These are phyloP conservation scores for Himalopsyche kuldschensis DNA, from an alignment of 2,888 invertebrate species.

Conservation along the genomic window DNA sequence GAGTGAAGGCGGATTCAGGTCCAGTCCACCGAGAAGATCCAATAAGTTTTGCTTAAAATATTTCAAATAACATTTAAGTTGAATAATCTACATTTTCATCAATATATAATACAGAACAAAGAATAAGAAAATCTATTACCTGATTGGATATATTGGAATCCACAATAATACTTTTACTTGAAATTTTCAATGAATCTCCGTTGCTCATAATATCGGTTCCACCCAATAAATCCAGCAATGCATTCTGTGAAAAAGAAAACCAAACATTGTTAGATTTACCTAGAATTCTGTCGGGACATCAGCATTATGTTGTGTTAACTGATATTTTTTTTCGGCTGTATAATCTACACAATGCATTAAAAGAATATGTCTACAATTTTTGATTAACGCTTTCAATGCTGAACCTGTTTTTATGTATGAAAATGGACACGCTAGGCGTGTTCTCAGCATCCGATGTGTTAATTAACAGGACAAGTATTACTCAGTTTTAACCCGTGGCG, in stretches of 20 bases:
- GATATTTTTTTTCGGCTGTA: no score
- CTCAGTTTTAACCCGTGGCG: no score
- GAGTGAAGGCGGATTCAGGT: slow-evolving; percentile 56
- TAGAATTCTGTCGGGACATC: no score
- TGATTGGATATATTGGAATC: slow-evolving; percentile 30
- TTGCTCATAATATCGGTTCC: slow-evolving; percentile 66
- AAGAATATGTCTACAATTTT: no score
- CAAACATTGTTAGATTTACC: neutral
- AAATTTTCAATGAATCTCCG: slow-evolving; percentile 45
- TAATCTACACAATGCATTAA: no score
- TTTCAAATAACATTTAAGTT: neutral
- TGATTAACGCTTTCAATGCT: no score
- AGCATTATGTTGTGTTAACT: no score
- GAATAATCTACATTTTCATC: slow-evolving; percentile 39
- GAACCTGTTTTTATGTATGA: no score
- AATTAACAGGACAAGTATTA: no score
- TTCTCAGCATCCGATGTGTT: no score
- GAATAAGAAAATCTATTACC: slow-evolving; percentile 8
- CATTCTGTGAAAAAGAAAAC: slow-evolving; percentile 64
- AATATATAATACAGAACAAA: neutral
- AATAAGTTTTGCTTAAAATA: slow-evolving; percentile 70
- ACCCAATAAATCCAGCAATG: slow-evolving; percentile 83
- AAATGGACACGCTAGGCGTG: no score
- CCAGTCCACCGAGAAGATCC: slow-evolving; percentile 80
- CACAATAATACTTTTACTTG: slow-evolving; percentile 24